Base-by-base conservation (phyloP, 2,113 vertebrate genomes). In the Galemys pyrenaicus region DNA sequence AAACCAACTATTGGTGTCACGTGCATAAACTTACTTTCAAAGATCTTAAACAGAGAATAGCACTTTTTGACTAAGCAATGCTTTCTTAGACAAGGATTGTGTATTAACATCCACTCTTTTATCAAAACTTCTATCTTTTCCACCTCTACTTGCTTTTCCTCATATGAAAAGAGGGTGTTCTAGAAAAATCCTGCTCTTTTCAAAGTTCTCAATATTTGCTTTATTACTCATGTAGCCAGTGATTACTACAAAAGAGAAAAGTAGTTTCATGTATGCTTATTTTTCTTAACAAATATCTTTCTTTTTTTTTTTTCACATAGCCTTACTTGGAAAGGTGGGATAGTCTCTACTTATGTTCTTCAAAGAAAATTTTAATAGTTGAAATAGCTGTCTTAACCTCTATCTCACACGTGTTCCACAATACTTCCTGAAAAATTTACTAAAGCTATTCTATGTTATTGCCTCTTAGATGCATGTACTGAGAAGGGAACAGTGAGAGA, bases 131-230 rank as follows among this genome's bases (percentile, higher is more conserved):
- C 75, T 73, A 77, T 56, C n/a, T 88, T 46, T 46, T 9, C 9
- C 20, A 68, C 26, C 4, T 19, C 56, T 41, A 64, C 1, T 81
- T 32, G 5, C 11, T 28, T 9, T 39, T 30, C 28, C 20, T 46
- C 24, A 60, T 9, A 80, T 26, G 17, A 41, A 44, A 46, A 46
- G 22, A 74, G 54, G 12, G 7, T 60, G 15, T 77, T 92, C 39
- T 44, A 89, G 44, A 87, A 93, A 94, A 92, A 30, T 8, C 68
- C 58, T 67, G n/a, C 17, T 26, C 26, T 90, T 92, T 90, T 77
- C 60, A 92, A 44, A 80, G 41, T 78, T 94, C n/a, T 44, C 10
- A 32, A 26, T 2, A 15, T 7, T 64, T 78, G 9, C 71, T 67
- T 0, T 60, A 26, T 68, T 73, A 39, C 6, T 35, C 26, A 83